Evolutionary conservation across 2,797 vertebrate genomes (phyloP).

Genomic region (Sardinella longiceps): DNA sequence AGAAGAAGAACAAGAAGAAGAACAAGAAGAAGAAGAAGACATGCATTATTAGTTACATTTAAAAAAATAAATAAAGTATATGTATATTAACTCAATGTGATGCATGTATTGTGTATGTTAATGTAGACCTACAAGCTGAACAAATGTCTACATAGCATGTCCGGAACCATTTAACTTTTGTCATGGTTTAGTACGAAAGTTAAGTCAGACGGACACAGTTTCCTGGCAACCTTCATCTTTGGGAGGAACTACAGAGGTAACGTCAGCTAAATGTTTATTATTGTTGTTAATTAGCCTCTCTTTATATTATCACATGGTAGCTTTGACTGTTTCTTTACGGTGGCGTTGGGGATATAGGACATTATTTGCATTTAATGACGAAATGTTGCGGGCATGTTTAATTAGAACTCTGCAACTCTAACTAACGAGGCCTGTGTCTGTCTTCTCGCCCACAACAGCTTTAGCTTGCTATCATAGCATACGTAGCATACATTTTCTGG

Average conservation of each 20-base stretch:
- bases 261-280: slow-evolving; percentile 37
- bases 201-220: slow-evolving; percentile 50
- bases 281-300: not conserved
- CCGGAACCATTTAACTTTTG: slow-evolving; percentile 45
- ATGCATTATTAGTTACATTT: too few species aligned
- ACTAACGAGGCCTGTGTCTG: not conserved
- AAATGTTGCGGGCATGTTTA: not conserved
- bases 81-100: too few species aligned
- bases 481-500: slow-evolving; percentile 25
- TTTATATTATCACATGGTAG: not conserved
- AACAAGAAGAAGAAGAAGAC: too few species aligned
- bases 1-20: too few species aligned
- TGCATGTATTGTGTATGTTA: too few species aligned
- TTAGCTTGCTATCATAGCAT: slow-evolving; percentile 41
- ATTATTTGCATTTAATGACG: not conserved
- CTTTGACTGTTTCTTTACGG: not conserved
- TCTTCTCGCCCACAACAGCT: not conserved
- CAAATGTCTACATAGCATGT: not conserved
- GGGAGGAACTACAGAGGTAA: slow-evolving; percentile 51
- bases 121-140: too few species aligned
- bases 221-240: slow-evolving; percentile 55
- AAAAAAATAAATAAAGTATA: too few species aligned
- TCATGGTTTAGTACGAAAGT: slow-evolving; percentile 36
- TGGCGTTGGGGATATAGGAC: not conserved
- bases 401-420: not conserved